A percentile compares a stretch with the other conserved stretches of the same genome.
Conservation (phyloP, 2,113 vertebrate genomes). For the Ciconia stormi region DNA sequence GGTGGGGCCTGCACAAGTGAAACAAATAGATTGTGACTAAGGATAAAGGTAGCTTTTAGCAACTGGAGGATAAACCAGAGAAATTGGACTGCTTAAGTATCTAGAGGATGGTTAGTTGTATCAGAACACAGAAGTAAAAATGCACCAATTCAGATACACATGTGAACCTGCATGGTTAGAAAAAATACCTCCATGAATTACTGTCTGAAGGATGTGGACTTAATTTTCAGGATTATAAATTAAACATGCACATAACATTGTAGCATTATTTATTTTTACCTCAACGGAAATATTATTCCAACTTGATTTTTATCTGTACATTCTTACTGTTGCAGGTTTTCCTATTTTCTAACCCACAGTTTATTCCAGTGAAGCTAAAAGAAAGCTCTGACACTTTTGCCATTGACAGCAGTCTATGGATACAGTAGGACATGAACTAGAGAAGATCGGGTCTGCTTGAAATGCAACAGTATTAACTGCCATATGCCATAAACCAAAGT, state of each 20-base stretch:
- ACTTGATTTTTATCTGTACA: too few species aligned
- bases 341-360: not conserved
- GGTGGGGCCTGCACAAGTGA: not conserved
- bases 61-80: not conserved
- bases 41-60: not conserved
- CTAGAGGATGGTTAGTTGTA: not conserved
- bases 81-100: fast-evolving
- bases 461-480: not conserved
- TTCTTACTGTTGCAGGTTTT: not conserved
- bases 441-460: not conserved
- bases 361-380: not conserved
- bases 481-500: not conserved
- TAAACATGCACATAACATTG: not conserved
- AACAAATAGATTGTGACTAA: not conserved
- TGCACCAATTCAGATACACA: not conserved
- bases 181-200: not conserved
- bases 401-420: not conserved
- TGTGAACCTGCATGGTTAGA: not conserved
- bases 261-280: not conserved
- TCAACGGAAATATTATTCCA: too few species aligned
- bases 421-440: not conserved
- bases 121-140: not conserved
- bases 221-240: not conserved
- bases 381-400: not conserved
- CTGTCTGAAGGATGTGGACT: not conserved